Conservation (phyloP, 2,113 vertebrate genomes). For the Siniperca chuatsi region DNA sequence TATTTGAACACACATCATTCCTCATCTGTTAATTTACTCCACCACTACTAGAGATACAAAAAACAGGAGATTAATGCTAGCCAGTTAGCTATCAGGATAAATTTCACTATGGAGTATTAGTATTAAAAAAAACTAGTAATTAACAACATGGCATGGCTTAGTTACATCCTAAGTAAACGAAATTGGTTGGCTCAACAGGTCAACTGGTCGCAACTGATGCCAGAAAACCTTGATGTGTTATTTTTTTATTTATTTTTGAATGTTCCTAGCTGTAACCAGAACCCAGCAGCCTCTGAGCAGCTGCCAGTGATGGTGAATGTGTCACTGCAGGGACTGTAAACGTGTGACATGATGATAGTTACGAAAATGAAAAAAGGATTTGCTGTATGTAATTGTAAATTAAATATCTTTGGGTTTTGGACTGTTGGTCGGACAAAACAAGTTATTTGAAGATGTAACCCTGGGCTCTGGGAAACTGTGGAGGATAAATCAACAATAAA, state of each 20-base stretch:
- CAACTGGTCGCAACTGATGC: slow-evolving; percentile 31
- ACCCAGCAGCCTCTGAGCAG: slow-evolving; percentile 21
- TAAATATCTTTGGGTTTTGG: not conserved
- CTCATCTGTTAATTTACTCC: not conserved
- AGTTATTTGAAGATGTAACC: not conserved
- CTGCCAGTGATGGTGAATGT: slow-evolving; percentile 33
- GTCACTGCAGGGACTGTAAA: slow-evolving; percentile 12
- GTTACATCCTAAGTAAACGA: not conserved
- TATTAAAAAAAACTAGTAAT: not conserved
- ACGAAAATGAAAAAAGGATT: not conserved
- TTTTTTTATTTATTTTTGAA: slow-evolving; percentile 27
- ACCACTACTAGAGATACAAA: not conserved
- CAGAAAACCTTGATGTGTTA: slow-evolving; percentile 35
- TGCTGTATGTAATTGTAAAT: too few species aligned
- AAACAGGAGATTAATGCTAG: not conserved
- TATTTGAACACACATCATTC: not conserved
- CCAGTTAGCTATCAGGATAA: not conserved
- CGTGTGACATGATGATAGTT: not conserved
- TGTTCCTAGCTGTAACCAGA: not conserved
- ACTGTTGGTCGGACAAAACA: not conserved
- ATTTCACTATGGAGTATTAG: not conserved
- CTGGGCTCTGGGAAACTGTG: not conserved
- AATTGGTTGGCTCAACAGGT: not conserved
- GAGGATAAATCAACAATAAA: not conserved
- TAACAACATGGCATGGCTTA: not conserved